These are phyloP conservation scores for Clusia tigrina DNA, from an alignment of 2,888 invertebrate genomes.

Conservation along the genomic window DNA sequence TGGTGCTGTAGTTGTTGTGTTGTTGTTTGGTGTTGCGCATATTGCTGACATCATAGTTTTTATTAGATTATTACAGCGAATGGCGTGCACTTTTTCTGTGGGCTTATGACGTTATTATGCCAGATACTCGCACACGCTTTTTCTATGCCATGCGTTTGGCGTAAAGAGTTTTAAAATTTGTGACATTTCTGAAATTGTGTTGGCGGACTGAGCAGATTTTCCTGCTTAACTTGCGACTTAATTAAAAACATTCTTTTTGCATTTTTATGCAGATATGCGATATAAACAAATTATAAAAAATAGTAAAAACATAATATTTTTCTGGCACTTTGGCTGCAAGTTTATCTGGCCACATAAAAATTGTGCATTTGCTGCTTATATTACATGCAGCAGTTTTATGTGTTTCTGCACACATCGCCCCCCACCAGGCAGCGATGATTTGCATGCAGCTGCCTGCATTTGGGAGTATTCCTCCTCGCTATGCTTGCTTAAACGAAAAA, in stretches of 20 bases:
- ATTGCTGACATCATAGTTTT: conserved; percentile 39
- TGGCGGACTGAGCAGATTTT: neutral
- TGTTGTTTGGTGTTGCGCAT: conserved; percentile 20
- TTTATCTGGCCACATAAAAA: neutral
- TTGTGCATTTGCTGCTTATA: neutral
- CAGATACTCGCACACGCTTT: no score
- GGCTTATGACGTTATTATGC: conserved; percentile 8
- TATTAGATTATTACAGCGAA: neutral
- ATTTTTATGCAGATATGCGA: neutral
- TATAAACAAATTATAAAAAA: neutral
- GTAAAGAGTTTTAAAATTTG: neutral
- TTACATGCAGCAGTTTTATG: neutral
- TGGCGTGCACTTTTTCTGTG: conserved; percentile 1
- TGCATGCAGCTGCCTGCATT: neutral
- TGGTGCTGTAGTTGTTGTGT: conserved; percentile 36
- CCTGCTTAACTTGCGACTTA: neutral
- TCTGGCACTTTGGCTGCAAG: neutral
- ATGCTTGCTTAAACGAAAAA: conserved; percentile 52
- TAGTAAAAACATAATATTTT: neutral
- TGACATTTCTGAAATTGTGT: conserved; percentile 2
- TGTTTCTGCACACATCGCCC: no score
- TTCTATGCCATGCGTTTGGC: no score
- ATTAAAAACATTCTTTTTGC: neutral
- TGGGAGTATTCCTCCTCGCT: neutral
- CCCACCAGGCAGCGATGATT: no score